These are phyloP conservation scores for Agrypnia vestita DNA, from an alignment of 1,140 invertebrate species.

Conservation along the genomic window DNA sequence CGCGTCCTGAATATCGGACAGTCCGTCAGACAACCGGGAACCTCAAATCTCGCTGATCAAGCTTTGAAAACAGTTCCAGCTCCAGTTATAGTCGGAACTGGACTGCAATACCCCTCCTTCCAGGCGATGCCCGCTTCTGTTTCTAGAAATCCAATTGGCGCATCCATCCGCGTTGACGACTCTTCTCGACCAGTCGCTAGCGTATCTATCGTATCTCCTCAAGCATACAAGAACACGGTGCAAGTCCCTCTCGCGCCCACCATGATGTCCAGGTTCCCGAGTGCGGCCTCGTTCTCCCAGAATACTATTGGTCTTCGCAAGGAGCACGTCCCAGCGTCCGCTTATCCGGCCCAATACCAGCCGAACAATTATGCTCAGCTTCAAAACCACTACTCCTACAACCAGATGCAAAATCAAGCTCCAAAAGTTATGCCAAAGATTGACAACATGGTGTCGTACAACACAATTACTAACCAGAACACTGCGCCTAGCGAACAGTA, in stretches of 20 bases:
- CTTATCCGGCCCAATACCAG: conserved; percentile 31
- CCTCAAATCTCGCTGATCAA: conserved; percentile 39
- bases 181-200: conserved; percentile 64
- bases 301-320: conserved; percentile 64
- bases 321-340: conserved; percentile 40
- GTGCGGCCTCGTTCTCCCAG: conserved; percentile 56
- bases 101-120: conserved; percentile 67
- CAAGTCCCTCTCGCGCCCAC: conserved; percentile 61
- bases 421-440: conserved; percentile 69
- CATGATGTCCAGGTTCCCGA: conserved; percentile 60
- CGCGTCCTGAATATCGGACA: conserved; percentile 43
- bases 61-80: conserved; percentile 64
- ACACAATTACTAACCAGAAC: conserved; percentile 64
- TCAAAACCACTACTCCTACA: conserved; percentile 25
- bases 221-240: conserved; percentile 64
- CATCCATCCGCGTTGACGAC: conserved; percentile 67
- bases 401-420: conserved; percentile 62
- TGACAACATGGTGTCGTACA: conserved; percentile 66
- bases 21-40: conserved; percentile 12
- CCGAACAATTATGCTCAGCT: conserved; percentile 28
- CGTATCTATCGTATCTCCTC: conserved; percentile 67
- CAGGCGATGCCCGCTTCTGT: conserved; percentile 73
- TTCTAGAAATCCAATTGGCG: conserved; percentile 63
- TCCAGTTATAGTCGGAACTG: conserved; percentile 60
- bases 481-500: conserved; percentile 64